Percentiles rank a stretch among this genome's conserved stretches.
phyloP scores from a whole-genome alignment of 2,797 vertebrate species.

The Chrysocyon brachyurus region DNA sequence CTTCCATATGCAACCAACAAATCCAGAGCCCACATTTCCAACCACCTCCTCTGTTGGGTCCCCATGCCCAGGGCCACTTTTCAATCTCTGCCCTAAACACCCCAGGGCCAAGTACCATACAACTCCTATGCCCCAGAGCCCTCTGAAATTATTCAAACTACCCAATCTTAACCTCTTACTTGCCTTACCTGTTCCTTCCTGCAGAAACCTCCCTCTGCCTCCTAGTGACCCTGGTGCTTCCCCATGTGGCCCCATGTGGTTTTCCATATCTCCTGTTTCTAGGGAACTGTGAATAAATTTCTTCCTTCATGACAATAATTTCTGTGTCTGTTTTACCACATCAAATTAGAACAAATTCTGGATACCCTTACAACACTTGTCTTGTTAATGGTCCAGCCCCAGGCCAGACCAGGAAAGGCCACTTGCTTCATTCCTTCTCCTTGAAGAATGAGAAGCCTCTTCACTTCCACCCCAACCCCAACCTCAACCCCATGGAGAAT shows the following conservation, averaged over 20 bases:
- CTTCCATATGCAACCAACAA: not conserved
- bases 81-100: not conserved
- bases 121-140: not conserved
- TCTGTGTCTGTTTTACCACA: not conserved
- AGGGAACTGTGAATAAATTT: not conserved
- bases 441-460: not conserved
- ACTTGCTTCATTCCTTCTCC: not conserved
- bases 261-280: not conserved
- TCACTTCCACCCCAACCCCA: not conserved
- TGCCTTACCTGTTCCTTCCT: not conserved
- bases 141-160: not conserved
- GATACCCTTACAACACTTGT: not conserved
- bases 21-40: not conserved
- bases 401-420: not conserved
- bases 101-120: not conserved
- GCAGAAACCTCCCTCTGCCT: not conserved
- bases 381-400: not conserved
- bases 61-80: not conserved
- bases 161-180: not conserved
- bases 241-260: not conserved
- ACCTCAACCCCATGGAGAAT: not conserved
- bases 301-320: not conserved
- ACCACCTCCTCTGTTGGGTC: not conserved
- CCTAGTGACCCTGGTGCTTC: not conserved
- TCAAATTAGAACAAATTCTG: not conserved